Base-by-base conservation (phyloP, 2,113 vertebrate species). In the Eubucco bourcierii region DNA sequence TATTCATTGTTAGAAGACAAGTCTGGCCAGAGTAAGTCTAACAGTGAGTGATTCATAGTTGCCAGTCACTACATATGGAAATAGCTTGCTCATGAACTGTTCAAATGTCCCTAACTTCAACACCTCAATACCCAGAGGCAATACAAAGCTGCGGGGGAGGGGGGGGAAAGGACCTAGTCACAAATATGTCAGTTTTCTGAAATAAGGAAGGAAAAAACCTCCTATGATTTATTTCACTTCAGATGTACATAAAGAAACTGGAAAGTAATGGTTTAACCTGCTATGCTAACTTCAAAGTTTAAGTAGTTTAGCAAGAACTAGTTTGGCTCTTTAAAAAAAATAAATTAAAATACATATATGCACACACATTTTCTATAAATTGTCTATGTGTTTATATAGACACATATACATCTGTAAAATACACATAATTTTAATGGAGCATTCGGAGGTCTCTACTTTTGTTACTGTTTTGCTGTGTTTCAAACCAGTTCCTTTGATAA, bases 41-140 rank as follows among this genome's bases (percentile, higher is more conserved):
- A 70, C 60, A 76, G 15, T 17, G 50, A 77, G 39, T 84, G 72
- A 95, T 46, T 93, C 90, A 78, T 7, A 29, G 61, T 13, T 80
- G 63, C 64, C 89, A 93, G 81, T 74, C 79, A 81, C 53, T 34
- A 89, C 68, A 65, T 83, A 85, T 11, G 58, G 79, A 96, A 95
- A 87, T 77, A 34, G 87, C 37, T 80, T 41, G 71, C 12, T 89
- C 78, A 47, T 44, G 37, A 93, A 64, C 90, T 67, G 31, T 28
- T 95, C 55, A 87, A 56, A 50, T 10, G 19, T 76, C 59, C 72
- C 65, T 56, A 77, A 87, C n/a, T 90, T 78, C 56, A 92, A 58
- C 1, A 92, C 59, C 59, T 78, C 56, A 92, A 58, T 2, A 92
- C 59, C 59, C 66, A 73, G 37, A 28, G 63, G 80, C 68, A 87